A percentile compares a stretch with the other conserved stretches of the same genome.
Conservation (phyloP, 2,888 invertebrate genomes). For the Nasonia oneida region DNA sequence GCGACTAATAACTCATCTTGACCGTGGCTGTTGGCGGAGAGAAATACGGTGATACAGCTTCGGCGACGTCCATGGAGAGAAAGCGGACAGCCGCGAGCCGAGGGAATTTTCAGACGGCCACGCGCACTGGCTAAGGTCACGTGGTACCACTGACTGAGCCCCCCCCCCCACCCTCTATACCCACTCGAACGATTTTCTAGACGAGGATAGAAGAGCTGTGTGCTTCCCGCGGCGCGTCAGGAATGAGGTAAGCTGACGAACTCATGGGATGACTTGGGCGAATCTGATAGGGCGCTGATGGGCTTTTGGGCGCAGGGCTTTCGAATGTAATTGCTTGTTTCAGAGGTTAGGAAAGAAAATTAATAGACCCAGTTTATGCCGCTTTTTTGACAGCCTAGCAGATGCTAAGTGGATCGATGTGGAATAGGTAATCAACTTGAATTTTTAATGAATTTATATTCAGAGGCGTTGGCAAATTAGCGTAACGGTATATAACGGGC, state of each 20-base stretch:
- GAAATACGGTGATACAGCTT: conserved; percentile 32
- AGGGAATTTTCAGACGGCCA: not conserved
- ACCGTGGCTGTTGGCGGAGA: conserved; percentile 73
- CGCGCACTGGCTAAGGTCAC: not conserved
- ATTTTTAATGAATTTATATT: not conserved
- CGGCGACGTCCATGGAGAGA: conserved; percentile 62
- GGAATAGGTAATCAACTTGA: not conserved
- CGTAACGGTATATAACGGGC: not conserved
- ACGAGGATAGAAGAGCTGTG: no score
- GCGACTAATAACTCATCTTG: conserved; percentile 89
- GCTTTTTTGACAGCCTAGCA: no score
- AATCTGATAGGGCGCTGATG: not conserved
- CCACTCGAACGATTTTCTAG: no score
- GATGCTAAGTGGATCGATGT: no score
- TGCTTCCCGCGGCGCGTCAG: not conserved
- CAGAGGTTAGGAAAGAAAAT: not conserved
- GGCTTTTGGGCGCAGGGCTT: not conserved
- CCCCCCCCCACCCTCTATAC: not conserved
- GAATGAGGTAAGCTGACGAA: not conserved
- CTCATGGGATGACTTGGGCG: not conserved
- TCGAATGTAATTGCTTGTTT: not conserved
- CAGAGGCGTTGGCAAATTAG: not conserved
- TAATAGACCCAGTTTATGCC: not conserved
- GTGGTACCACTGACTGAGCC: not conserved
- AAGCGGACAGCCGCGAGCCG: conserved; percentile 45